phyloP scores from a whole-genome alignment of 2,797 vertebrate species.

The Chromis chromis region DNA sequence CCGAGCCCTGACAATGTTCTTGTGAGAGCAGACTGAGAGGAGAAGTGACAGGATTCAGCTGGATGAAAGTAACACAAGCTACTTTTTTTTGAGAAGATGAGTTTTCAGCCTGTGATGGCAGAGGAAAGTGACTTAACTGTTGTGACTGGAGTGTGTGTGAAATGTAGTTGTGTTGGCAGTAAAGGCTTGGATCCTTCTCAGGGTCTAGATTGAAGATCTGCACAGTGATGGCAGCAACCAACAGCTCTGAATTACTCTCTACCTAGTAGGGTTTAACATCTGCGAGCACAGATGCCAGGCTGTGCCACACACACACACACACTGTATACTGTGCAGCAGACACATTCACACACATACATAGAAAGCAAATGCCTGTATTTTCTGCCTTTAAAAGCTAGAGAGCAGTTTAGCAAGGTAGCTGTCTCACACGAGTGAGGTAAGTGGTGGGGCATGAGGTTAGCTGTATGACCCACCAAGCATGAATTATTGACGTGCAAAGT shows the following conservation, averaged over 20 bases:
- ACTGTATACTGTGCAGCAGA: too few relatives aligned
- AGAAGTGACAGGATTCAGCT: conserved; percentile 33
- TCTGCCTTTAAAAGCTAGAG: background rate
- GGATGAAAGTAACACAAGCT: conserved; percentile 30
- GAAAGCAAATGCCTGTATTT: background rate
- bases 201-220: conserved; percentile 19
- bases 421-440: too few relatives aligned
- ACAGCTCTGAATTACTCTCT: conserved; percentile 29
- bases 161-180: background rate
- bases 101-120: conserved; percentile 36
- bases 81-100: conserved; percentile 36
- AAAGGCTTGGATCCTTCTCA: background rate
- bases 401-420: background rate
- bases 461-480: too few relatives aligned
- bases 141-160: conserved; percentile 20
- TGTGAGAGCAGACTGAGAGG: conserved; percentile 16
- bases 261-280: conserved; percentile 18
- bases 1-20: conserved; percentile 18
- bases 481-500: too few relatives aligned
- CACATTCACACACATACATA: background rate
- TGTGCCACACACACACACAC: too few relatives aligned
- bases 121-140: conserved; percentile 31
- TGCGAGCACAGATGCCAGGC: background rate
- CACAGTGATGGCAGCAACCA: background rate
- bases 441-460: too few relatives aligned